Evolutionary conservation across 2,888 invertebrate species (phyloP), one percentile per base, ranked within the genome.

Genomic region (Drosophila barbarae): DNA sequence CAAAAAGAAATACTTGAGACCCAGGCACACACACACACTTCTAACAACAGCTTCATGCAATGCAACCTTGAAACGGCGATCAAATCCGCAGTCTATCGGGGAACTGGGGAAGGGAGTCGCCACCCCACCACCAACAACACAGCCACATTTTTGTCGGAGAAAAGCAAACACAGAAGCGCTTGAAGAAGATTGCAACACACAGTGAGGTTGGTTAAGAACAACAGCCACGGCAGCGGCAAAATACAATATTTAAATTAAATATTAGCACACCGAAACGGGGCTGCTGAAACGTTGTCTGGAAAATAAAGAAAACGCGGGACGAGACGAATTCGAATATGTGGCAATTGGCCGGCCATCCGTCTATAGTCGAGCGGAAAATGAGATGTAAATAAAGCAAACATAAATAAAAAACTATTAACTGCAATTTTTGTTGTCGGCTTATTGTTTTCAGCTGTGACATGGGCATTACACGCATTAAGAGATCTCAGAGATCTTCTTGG

Each of bases 201-300:
- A 59, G 74, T 81, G 82, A 73, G 84, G 77, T 68, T 82, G 84
- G 84, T 78, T 84, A 74, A 79, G 79, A 78, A 84, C 60, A 54
- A 47, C 53, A 42, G 53, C 46, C 21, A 21, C 35, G 55, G 50
- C 54, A n/a, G 42, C 54, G 50, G 69, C 49, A 47, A 60, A 58
- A 70, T 50, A 69, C 75, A 84, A 81, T 84, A 80, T 84, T 84
- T 84, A 78, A 80, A 73, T 79, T 84, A 80, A 84, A 82, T 80
- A 80, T 82, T 84, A 72, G 77, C 84, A 84, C 84, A 79, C 73
- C 73, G 39, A 46, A 52, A 47, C 52, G 18, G 28, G 30, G 60
- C 50, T 30, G 60, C 50, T 42, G 28, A 21, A 52, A 52, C 52
- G 28, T 26, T n/a, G 55, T 21, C 53, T 56, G 53, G 57, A 60